A percentile compares a stretch with the other conserved stretches of the same genome.
These are phyloP conservation scores for Girardia tigrina DNA, from an alignment of 2,888 invertebrate genomes.

Conservation along the genomic window DNA sequence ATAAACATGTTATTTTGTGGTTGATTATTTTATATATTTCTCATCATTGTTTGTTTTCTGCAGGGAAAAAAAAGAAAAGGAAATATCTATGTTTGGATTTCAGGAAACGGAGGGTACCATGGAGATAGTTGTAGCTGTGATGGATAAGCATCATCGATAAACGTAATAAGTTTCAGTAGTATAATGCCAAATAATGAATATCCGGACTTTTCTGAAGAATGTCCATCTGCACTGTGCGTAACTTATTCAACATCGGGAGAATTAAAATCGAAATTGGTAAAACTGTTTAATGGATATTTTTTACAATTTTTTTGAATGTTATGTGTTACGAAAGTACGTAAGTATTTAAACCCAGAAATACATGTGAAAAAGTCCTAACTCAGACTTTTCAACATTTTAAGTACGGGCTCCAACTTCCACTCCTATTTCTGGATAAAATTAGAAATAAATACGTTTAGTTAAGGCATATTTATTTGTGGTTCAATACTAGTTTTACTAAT, in stretches of 20 bases:
- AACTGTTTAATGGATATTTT: neutral
- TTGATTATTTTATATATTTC: no score
- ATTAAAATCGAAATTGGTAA: neutral
- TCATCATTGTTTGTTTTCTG: neutral
- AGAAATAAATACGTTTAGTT: no score
- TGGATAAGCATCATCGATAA: conserved; percentile 69
- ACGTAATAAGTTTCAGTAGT: conserved; percentile 73
- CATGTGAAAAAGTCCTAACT: no score
- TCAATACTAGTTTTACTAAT: no score
- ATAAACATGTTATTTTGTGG: no score
- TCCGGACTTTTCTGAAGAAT: conserved; percentile 75
- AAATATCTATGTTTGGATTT: conserved; percentile 76
- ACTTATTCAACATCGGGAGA: conserved; percentile 61
- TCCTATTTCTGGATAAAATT: no score
- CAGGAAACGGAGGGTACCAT: conserved; percentile 71
- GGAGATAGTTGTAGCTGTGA: conserved; percentile 80
- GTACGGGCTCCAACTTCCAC: no score
- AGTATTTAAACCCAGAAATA: no score
- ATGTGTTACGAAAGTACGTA: no score
- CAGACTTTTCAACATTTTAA: no score
- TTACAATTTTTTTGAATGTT: neutral
- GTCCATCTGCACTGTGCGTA: conserved; percentile 67
- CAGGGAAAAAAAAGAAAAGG: conserved; percentile 65
- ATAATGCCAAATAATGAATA: conserved; percentile 61
- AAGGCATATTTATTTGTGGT: no score